A percentile compares a stretch with the other conserved stretches of the same genome.
Conservation (phyloP, 2,797 vertebrate genomes). For the Mormyrops attenuatus region DNA sequence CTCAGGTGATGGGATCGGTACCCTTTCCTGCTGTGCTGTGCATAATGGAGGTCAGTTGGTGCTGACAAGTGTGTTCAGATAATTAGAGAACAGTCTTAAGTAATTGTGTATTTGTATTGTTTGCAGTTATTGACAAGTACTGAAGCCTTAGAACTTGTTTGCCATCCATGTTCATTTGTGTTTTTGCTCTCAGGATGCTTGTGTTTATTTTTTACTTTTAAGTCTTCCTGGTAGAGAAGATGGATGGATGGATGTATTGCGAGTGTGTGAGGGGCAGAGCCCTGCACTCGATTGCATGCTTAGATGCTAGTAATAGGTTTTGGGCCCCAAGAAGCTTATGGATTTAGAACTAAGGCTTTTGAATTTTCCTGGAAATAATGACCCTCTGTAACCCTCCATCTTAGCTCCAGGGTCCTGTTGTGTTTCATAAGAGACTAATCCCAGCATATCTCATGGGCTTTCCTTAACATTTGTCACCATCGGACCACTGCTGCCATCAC, state of each 20-base stretch:
- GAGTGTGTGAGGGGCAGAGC: neutral
- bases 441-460: conserved; percentile 55
- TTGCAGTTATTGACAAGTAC: neutral
- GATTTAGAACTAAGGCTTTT: conserved; percentile 43
- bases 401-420: conserved; percentile 50
- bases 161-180: neutral
- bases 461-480: conserved; percentile 14
- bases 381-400: conserved; percentile 23
- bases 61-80: neutral
- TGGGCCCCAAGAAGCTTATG: conserved; percentile 45
- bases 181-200: neutral
- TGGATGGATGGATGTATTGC: neutral
- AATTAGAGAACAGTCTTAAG: neutral
- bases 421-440: conserved; percentile 62
- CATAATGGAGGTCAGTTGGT: neutral
- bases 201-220: neutral
- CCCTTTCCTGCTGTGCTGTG: neutral
- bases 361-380: conserved; percentile 33
- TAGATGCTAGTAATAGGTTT: conserved; percentile 46
- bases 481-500: neutral
- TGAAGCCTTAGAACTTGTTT: neutral
- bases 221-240: neutral
- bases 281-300: neutral
- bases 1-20: neutral
- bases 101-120: neutral